Base-by-base conservation (phyloP, 2,113 vertebrate genomes). In the Phalacrocorax carbo region DNA sequence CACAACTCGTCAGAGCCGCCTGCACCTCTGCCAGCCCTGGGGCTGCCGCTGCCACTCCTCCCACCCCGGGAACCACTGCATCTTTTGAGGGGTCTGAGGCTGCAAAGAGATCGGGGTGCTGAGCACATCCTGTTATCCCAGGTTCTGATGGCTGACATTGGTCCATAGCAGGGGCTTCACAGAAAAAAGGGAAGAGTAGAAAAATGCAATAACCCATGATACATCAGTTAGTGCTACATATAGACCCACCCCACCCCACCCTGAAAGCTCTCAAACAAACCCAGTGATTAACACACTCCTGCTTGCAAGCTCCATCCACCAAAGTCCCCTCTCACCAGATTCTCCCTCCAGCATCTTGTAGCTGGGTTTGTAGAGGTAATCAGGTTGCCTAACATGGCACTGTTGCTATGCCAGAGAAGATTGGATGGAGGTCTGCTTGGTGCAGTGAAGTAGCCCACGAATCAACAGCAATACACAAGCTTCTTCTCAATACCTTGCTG, bases 1-100 rank as follows among this genome's bases (percentile, higher is more conserved):
- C 60, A 54, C 13, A 11, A 5, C 5, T 15, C 10, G 9, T 3
- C 2, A 2, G 11, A 8, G 10, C 15, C 3, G 13, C 30, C 65
- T 86, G 38, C 14, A 25, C 23, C 30, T 60, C 36, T 6, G 2
- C 29, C 32, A 34, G 14, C 12, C 36, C 70, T 64, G 54, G 22
- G 18, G 15, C 57, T 66, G 70, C 48, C 4, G 2, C 48, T 51
- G 51, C 49, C 1, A 0, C 15, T 78, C 73, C 25, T 29, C n/a
- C 19, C n/a, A 18, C 7, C 46, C 38, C 4, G 1, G 29, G 18
- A 82, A 46, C 18, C n/a, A 21, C 22, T 27, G 30, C 44, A 36
- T 38, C 10, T 72, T 93, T 20, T 27, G 55, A 60, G 52, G 38
- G 26, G 2, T 36, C 46, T 7, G 23, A 69, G 19, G 13, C 30